These are phyloP conservation scores for Halictus ligatus DNA, from an alignment of 2,888 invertebrate genomes.

Conservation along the genomic window DNA sequence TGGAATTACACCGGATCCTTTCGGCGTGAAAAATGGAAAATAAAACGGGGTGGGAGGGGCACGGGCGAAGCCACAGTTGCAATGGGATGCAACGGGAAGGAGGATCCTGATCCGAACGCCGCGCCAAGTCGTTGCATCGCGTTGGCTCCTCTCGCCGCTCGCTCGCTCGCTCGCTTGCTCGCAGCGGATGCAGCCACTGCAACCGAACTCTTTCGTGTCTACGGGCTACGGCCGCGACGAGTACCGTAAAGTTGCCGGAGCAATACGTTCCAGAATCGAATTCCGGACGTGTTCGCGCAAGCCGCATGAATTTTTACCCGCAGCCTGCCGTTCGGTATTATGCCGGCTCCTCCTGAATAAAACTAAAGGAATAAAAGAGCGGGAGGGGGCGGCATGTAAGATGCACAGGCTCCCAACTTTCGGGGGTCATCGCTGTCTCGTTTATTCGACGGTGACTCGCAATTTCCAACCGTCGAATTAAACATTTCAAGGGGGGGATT, in stretches of 20 bases:
- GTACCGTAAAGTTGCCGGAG: slow-evolving; percentile 60
- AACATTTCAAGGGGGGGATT: not conserved
- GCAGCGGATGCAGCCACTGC: slow-evolving; percentile 38
- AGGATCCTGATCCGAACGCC: not conserved
- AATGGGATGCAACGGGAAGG: not conserved
- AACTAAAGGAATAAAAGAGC: not conserved
- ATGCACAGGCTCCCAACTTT: not conserved
- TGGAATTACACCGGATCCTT: slow-evolving; percentile 58
- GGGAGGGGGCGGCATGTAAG: not conserved
- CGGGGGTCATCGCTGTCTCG: not conserved
- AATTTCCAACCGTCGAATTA: not conserved
- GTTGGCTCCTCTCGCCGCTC: not conserved
- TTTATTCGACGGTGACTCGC: not conserved
- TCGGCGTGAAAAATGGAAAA: slow-evolving; percentile 41
- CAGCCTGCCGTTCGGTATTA: not conserved
- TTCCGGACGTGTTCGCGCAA: slow-evolving; percentile 55
- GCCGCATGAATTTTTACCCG: slow-evolving; percentile 57
- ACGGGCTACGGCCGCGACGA: slow-evolving; percentile 35
- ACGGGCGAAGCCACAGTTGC: not conserved
- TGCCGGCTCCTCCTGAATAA: not conserved
- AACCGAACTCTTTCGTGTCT: slow-evolving; percentile 57
- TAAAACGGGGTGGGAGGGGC: not conserved
- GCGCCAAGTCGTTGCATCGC: slow-evolving; percentile 14
- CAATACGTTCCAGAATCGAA: slow-evolving; percentile 59
- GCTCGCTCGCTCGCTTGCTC: not conserved